Base-by-base conservation (phyloP, 2,797 vertebrate species). In the Aratinga solstitialis region DNA sequence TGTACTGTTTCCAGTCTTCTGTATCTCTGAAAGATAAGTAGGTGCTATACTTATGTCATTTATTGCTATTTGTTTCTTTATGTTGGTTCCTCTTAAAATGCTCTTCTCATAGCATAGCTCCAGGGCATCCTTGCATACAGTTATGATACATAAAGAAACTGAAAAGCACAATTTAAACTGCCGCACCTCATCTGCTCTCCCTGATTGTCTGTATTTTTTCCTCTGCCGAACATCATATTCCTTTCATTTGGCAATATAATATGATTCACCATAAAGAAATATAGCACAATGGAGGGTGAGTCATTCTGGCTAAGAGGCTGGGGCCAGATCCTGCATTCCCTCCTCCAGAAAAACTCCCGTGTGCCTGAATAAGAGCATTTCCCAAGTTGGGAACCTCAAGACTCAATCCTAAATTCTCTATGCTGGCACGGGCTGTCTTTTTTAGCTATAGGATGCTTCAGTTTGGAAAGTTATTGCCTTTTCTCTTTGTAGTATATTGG, bases 11-110 rank as follows among this genome's bases (percentile, higher is more conserved):
- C 95, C 92, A 95, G 43, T 95, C 84, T 91, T 95, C 85, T 96
- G 83, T 87, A 92, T 93, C 88, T 95, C 94, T 84, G 79, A 94
- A 96, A 96, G 95, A 88, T 87, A 96, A 97, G 91, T 93, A 94
- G 95, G 95, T 93, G 79, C 91, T 94, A 63, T 51, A 90, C 91
- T 94, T 92, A 94, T 95, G 95, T 93, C 96, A 97, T 97, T 96
- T 95, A 97, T 97, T 97, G 92, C 90, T 96, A 95, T 97, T 97
- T 97, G 93, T 95, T 97, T 96, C 92, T 97, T 96, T 94, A 96
- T 95, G 94, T 91, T 95, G 90, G 89, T 96, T 95, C 88, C 84
- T 97, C 84, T 87, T 95, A 95, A 94, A 97, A 83, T 97, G 96
- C 92, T 93, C 66, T 90, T 96, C 95, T 91, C 56, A 71, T 90